Percentiles rank a stretch among this genome's conserved stretches.
Evolutionary conservation across 2,888 invertebrate species (phyloP).

Genomic region (Ligdia adustata): DNA sequence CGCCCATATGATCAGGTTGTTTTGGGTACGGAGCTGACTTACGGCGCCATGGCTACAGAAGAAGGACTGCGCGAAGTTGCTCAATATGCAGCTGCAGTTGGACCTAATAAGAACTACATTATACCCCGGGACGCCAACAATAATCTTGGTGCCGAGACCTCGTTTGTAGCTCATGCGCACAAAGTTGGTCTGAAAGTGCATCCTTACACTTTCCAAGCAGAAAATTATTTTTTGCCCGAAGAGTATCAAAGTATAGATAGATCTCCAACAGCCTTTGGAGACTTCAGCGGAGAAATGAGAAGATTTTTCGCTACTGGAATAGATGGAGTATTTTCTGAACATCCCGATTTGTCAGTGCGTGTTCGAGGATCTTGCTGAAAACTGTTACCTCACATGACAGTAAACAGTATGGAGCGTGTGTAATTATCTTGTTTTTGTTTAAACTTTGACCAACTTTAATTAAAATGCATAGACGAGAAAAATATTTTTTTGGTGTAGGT

Average conservation of each 20-base stretch:
- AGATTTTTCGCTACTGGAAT: constrained; percentile 65
- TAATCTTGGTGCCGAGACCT: constrained; percentile 55
- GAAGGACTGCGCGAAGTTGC: constrained; percentile 66
- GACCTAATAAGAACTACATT: constrained; percentile 68
- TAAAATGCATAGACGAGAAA: too few relatives aligned
- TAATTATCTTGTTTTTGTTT: too few relatives aligned
- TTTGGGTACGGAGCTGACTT: constrained; percentile 55
- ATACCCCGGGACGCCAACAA: constrained; percentile 62
- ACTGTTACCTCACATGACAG: too few relatives aligned
- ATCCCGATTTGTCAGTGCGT: constrained; percentile 62
- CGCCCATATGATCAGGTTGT: constrained; percentile 61
- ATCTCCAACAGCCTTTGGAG: constrained; percentile 49
- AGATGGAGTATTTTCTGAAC: constrained; percentile 71
- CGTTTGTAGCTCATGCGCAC: constrained; percentile 66
- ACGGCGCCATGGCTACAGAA: constrained; percentile 63
- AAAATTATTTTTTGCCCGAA: constrained; percentile 25
- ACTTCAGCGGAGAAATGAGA: constrained; percentile 60
- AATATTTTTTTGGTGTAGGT: too few relatives aligned
- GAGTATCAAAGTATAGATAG: constrained; percentile 21
- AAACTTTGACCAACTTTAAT: too few relatives aligned
- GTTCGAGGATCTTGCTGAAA: constrained; percentile 40
- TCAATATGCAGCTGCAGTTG: constrained; percentile 67
- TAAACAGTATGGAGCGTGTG: too few relatives aligned
- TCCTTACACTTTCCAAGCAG: constrained; percentile 64
- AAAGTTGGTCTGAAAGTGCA: constrained; percentile 65